phyloP scores from a whole-genome alignment of 2,113 vertebrate genomes.

The Bombycilla garrulus region DNA sequence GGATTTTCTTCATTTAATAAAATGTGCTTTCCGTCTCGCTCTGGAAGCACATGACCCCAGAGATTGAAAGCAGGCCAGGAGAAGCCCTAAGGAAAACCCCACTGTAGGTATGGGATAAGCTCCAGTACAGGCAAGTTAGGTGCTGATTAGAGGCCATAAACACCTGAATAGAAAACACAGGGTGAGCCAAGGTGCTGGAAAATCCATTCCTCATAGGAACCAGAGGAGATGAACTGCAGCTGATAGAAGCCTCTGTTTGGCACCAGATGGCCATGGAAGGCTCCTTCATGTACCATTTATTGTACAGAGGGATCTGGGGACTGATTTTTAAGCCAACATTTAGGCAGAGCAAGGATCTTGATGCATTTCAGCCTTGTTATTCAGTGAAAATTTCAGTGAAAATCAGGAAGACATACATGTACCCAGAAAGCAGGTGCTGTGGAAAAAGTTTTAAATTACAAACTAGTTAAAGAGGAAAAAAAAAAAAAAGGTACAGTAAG shows the following conservation, averaged over 20 bases:
- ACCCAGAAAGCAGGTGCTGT: neutral
- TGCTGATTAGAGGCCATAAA: constrained; percentile 59
- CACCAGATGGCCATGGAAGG: neutral
- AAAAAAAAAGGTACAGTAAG: neutral
- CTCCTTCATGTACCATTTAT: neutral
- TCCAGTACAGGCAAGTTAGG: neutral
- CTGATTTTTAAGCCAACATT: neutral
- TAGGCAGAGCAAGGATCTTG: neutral
- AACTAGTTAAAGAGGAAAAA: neutral
- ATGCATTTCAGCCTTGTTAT: neutral
- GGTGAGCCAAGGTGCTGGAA: neutral
- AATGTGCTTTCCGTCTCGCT: constrained; percentile 29
- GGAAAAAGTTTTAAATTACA: neutral
- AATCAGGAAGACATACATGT: neutral
- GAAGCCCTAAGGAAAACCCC: neutral
- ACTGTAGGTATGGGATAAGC: neutral
- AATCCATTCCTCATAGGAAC: neutral
- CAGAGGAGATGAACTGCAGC: neutral
- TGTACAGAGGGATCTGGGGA: neutral
- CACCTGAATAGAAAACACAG: constrained; percentile 13
- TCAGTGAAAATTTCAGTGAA: neutral
- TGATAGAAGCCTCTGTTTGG: neutral
- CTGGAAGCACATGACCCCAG: neutral
- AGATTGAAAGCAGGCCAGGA: constrained; percentile 49
- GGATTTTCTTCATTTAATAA: neutral